Evolutionary conservation across 2,888 invertebrate genomes (phyloP), one percentile per base, ranked within the genome.

Genomic region (Yponomeuta sedellus): DNA sequence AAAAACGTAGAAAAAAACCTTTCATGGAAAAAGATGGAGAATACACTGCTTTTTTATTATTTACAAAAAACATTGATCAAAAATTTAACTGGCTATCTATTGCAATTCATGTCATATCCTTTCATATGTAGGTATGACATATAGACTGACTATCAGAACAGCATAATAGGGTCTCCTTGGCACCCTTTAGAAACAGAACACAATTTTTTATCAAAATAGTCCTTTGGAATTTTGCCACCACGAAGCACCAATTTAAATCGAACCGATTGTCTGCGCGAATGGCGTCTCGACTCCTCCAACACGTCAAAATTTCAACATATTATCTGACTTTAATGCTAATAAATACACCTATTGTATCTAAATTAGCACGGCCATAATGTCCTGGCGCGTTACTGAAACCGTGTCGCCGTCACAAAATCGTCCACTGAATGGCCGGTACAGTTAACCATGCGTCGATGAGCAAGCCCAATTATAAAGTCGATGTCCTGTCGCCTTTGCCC

Each of bases 381-480:
- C 63, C 64, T 19, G 56, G 57, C 64, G 25, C 39, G 40, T 56
- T 59, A 40, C 25, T 62, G 61, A 61, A 65, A 66, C 28, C 52
- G 61, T 59, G 52, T 52, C 44, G 44, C 44, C 44, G 44, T 52
- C 44, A 52, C 44, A 52, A 52, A 52, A 52, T n/a, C 66, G 52
- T 28, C 52, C 44, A 44, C 39, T 61, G 44, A 66, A 61, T 44
- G 39, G 64, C 28, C 19, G 58, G 72, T 82, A 89, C 88, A 86
- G 89, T 90, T 88, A 88, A 80, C 66, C 71, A 20, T 22, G 71
- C 68, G 76, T 71, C 73, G 77, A 10, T 86, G 83, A 82, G 81
- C 86, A 81, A 86, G 86, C 80, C 84, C 80, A 86, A 88, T 86
- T 88, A 88, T 87, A 89, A 89, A 90, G 88, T 88, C 84, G 89